A percentile compares a stretch with the other conserved stretches of the same genome.
Evolutionary conservation across 2,797 vertebrate species (phyloP).

Genomic region (Cichlasoma orientale): DNA sequence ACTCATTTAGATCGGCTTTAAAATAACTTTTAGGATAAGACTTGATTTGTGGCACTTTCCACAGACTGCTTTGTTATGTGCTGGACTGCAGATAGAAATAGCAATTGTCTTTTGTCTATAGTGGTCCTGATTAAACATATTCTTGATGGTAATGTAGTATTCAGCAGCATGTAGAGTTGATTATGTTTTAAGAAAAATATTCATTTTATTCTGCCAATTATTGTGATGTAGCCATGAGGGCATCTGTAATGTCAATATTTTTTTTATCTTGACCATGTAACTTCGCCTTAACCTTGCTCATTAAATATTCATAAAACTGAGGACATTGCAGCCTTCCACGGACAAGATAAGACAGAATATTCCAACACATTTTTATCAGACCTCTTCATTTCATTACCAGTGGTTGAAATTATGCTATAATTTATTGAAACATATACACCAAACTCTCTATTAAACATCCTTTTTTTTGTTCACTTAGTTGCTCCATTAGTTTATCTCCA

Average conservation of each 20-base stretch:
- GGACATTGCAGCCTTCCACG: background rate
- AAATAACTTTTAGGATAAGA: background rate
- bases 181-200: conserved; percentile 34
- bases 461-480: background rate
- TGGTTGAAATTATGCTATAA: background rate
- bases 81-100: background rate
- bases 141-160: background rate
- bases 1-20: background rate
- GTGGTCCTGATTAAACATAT: background rate
- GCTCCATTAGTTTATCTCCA: background rate
- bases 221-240: conserved; percentile 18
- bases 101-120: background rate
- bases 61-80: too few species aligned
- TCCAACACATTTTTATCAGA: background rate
- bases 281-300: conserved; percentile 41
- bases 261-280: conserved; percentile 13
- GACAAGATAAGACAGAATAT: conserved; percentile 9
- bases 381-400: background rate
- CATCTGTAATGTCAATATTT: conserved; percentile 42
- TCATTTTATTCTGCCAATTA: conserved; percentile 64
- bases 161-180: background rate
- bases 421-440: background rate
- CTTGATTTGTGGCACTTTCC: background rate
- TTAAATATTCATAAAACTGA: conserved; percentile 42
- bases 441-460: background rate